phyloP scores from a whole-genome alignment of 2,797 vertebrate species.

The Iguana delicatissima region DNA sequence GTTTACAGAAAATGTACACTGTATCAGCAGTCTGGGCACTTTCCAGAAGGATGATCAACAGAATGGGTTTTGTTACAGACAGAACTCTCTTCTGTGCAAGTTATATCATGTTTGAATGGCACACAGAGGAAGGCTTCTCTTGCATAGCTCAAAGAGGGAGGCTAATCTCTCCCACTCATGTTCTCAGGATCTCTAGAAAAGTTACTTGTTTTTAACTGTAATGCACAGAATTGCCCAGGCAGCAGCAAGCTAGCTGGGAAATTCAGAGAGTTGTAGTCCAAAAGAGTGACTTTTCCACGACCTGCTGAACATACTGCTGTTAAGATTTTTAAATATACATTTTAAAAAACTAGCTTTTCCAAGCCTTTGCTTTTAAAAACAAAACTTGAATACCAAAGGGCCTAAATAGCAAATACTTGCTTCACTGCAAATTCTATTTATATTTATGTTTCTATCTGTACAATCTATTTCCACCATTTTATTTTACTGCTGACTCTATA shows the following conservation, averaged over 20 bases:
- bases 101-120: neutral
- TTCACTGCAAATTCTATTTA: slow-evolving; percentile 33
- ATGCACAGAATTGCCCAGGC: no score
- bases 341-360: slow-evolving; percentile 36
- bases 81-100: neutral
- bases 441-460: slow-evolving; percentile 15
- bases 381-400: slow-evolving; percentile 12
- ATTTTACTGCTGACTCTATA: slow-evolving; percentile 14
- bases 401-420: neutral
- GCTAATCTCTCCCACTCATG: slow-evolving; percentile 25
- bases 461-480: neutral
- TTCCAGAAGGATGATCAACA: neutral
- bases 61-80: neutral
- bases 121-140: neutral
- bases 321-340: slow-evolving; percentile 23
- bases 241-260: no score
- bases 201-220: no score
- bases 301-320: slow-evolving; percentile 16
- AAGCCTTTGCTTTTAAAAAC: slow-evolving; percentile 38
- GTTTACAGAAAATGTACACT: no score
- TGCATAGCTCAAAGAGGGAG: neutral
- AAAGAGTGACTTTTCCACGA: no score
- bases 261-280: no score
- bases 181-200: no score
- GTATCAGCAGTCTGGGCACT: neutral